Evolutionary conservation across 2,888 invertebrate species (phyloP), one percentile per base, ranked within the genome.

Genomic region (Crocallis elinguaria): DNA sequence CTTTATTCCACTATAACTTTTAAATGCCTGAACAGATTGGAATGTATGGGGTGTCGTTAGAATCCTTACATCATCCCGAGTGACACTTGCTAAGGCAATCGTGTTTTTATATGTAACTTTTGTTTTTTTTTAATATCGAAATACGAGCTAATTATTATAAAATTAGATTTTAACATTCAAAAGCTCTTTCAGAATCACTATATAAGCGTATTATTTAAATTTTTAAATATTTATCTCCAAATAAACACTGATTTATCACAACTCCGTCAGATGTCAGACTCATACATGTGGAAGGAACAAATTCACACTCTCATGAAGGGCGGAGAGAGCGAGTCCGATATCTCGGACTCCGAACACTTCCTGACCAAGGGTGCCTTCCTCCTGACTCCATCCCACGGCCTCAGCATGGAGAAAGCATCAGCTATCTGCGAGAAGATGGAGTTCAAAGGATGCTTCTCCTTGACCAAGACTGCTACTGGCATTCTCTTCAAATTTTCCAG

Each of bases 361-460:
- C 92, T 96, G 67, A 95, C 96, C 37, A 95, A 95, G 86, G 95
- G 95, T 84, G 96, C 96, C 30, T 97, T 97, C 83, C 93, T 97
- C 41, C 92, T 97, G 69, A 97, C 97, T 36, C 97, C 97, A 32
- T 96, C 96, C 44, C 96, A 96, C 86, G 96, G 97, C 76, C 92
- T 97, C 69, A 96, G 95, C 77, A 94, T 97, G 93, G 96, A 97
- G 86, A 96, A 96, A 66, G 96, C 96, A 1, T 95, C 96, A 32
- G 92, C 95, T 69, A 96, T 97, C 75, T 96, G 96, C 88, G 97
- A 97, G 92, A 96, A 96, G 84, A 95, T 97, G 94, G 96, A 95
- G 88, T 96, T 97, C 88, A 95, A 95, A 72, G 96, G 96, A 45
- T 95, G 96, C 73, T 97, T 96, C 89, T 96, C 96, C 66, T 92